phyloP scores from a whole-genome alignment of 2,113 vertebrate species.

The Columbina picui region DNA sequence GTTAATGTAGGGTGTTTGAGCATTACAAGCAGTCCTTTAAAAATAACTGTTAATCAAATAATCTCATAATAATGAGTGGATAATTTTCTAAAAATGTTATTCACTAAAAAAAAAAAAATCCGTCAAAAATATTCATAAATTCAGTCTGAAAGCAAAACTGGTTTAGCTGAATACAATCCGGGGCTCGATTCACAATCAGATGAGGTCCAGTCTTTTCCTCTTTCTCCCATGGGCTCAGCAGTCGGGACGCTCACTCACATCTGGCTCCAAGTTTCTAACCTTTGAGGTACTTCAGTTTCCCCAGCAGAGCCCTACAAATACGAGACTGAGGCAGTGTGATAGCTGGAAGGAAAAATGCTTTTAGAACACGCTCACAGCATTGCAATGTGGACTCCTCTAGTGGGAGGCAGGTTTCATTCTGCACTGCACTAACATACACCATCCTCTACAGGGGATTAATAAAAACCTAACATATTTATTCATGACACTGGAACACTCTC shows the following conservation, averaged over 20 bases:
- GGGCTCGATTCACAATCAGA: background rate
- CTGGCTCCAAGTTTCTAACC: background rate
- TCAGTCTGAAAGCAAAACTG: background rate
- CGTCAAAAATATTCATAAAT: background rate
- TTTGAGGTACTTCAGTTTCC: background rate
- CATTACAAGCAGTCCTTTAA: background rate
- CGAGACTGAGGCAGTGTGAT: rapidly evolving
- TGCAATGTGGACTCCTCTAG: background rate
- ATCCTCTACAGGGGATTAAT: background rate
- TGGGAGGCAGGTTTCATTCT: background rate
- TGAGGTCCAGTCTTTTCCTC: background rate
- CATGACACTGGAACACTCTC: background rate
- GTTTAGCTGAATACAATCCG: background rate
- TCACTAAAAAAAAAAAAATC: background rate
- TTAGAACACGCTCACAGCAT: background rate
- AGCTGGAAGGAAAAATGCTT: background rate
- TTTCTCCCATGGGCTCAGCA: background rate
- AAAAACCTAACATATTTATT: background rate
- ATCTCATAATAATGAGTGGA: background rate
- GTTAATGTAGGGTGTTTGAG: background rate
- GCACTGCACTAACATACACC: background rate
- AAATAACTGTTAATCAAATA: background rate
- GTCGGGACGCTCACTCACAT: background rate
- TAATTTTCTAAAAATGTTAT: background rate
- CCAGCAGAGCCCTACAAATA: background rate